Evolutionary conservation across 2,888 invertebrate species (phyloP), one percentile per base, ranked within the genome.

Genomic region (Microctonus hyperodae): DNA sequence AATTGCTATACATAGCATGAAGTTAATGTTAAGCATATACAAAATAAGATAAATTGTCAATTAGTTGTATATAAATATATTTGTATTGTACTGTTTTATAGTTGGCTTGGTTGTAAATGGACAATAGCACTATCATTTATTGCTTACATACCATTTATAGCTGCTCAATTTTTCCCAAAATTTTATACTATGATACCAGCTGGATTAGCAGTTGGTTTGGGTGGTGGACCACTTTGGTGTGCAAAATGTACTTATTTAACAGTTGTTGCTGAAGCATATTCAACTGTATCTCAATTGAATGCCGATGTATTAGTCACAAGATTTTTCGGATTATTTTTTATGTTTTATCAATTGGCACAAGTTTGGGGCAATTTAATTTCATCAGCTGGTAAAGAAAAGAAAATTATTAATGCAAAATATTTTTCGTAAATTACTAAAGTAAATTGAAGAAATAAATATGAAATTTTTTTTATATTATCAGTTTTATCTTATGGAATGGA

Each of bases 271-370:
- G 92, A 94, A 77, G 91, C 94, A 0, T 94, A 96, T 79, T 87
- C 94, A 0, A 88, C 88, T 74, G 84, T 94, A 58, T 90, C 91
- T 0, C 90, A 90, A 13, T 87, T 90, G 1, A 83, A 88, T 25
- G 86, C 90, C 4, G 93, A 95, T 70, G 90, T 94, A 5, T 88
- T 94, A 65, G 94, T 97, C 55, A 94, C 95, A 10, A 87, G 94
- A 75, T 97, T 97, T 86, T 97, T 97, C 81, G 97, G 97, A 0
- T 88, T 96, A 6, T 98, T 98, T 86, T 98, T 97, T 87, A 94
- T 96, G 90, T 93, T 97, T 83, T 97, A 95, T 83, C 96, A 97
- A 84, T 91, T 95, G 88, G 94, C 96, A n/a, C 94, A 96, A 86
- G 93, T 97, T 56, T 94, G 95, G 93, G 97, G 97, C 0, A 97